Evolutionary conservation across 1,140 invertebrate genomes (phyloP).

Genomic region (Aporrectodea caliginosa): DNA sequence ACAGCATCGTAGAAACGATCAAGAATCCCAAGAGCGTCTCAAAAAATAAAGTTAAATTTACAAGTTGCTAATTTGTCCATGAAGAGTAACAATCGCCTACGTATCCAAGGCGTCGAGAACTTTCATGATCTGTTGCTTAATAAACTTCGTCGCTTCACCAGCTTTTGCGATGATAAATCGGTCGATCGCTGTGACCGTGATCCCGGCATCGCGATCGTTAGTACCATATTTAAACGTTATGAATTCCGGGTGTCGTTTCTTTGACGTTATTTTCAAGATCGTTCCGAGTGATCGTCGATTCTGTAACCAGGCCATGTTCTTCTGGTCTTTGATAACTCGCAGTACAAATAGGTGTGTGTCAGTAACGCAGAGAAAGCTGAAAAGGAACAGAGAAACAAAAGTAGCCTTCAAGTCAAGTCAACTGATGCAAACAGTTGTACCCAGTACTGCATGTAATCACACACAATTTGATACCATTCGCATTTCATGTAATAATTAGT

Average conservation of each 20-base stretch:
- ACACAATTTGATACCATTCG: no score
- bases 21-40: background rate
- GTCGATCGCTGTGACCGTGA: constrained; percentile 72
- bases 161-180: constrained; percentile 85
- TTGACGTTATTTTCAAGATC: constrained; percentile 93
- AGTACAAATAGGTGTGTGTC: constrained; percentile 81
- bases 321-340: constrained; percentile 66
- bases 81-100: no score
- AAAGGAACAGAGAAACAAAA: constrained; percentile 41
- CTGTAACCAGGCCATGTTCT: constrained; percentile 74
- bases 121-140: constrained; percentile 67
- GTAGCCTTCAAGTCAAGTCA: background rate
- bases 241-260: constrained; percentile 84
- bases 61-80: no score
- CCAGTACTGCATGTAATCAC: no score
- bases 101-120: constrained; percentile 48
- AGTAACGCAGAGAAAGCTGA: constrained; percentile 80
- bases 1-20: background rate
- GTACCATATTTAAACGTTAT: constrained; percentile 93
- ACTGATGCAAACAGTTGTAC: constrained; percentile 34
- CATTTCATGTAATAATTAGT: no score
- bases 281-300: constrained; percentile 77
- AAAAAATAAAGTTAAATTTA: no score
- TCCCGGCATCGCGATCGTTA: constrained; percentile 66
- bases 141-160: constrained; percentile 78